Base-by-base conservation (phyloP, 2,797 vertebrate genomes). In the Astyanax mexicanus region DNA sequence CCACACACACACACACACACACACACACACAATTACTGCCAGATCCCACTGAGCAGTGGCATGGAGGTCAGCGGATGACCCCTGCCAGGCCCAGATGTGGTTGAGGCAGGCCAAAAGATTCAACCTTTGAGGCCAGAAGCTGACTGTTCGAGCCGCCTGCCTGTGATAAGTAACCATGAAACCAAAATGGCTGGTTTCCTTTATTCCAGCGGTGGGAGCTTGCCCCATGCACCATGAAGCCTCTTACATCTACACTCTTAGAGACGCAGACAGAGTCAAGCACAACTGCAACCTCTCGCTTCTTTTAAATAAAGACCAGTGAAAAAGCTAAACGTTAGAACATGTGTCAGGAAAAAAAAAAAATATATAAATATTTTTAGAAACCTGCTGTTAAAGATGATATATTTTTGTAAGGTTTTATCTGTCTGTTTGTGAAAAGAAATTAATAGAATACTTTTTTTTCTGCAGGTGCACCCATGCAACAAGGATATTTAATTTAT, bases 131-230 rank as follows among this genome's bases (percentile, higher is more conserved):
- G 82, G 84, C 85, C 86, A 91, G 85, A 90, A 89, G 76, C 66
- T 69, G 85, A 85, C 84, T 85, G 80, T 87, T 85, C 86, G 89
- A 88, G 72, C 60, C 37, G 38, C 74, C 75, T 65, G 81, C 84
- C 78, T 83, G 83, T 81, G 83, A 86, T 86, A 88, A 91, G 87
- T 90, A 89, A 88, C 81, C 87, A 81, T 89, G 84, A 88, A 91
- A 90, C 87, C 88, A 82, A 85, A 88, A 86, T 81, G 78, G 83
- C 80, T 88, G 79, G 83, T 86, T 91, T 86, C 83, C 85, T 87
- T 81, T 80, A 82, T 81, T 80, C 79, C 80, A 84, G 80, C 83
- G 84, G 83, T 89, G 74, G 84, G 82, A 86, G 47, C 47, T 17
- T 29, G 21, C 25, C 64, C 64, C 17, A 15, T 51, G 65, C 27